A percentile compares a stretch with the other conserved stretches of the same genome.
Conservation (phyloP, 2,113 vertebrate genomes). For the Aspidoscelis tigris region DNA sequence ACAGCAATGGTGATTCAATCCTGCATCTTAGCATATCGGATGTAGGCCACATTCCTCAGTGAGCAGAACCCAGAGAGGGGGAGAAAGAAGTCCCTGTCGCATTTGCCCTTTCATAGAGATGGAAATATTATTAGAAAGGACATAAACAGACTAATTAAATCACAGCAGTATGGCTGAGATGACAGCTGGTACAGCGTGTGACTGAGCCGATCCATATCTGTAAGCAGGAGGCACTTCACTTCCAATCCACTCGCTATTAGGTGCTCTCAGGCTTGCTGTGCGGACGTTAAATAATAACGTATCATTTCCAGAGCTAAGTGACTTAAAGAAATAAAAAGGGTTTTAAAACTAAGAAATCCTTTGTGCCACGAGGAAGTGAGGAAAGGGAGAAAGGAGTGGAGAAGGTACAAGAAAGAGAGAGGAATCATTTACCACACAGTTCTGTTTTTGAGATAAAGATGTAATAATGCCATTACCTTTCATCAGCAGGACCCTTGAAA, state of each 20-base stretch:
- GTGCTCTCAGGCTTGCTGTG: constrained; percentile 86
- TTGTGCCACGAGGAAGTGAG: constrained; percentile 66
- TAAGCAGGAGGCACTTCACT: constrained; percentile 90
- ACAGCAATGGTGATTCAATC: constrained; percentile 80
- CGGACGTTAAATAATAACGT: constrained; percentile 89
- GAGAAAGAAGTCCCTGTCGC: constrained; percentile 85
- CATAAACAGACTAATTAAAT: constrained; percentile 99
- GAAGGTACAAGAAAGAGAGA: constrained; percentile 9
- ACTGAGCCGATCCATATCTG: constrained; percentile 98
- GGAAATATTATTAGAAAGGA: constrained; percentile 99
- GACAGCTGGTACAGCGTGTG: constrained; percentile 99
- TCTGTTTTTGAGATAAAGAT: constrained; percentile 86
- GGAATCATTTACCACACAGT: constrained; percentile 79
- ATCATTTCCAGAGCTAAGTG: constrained; percentile 83
- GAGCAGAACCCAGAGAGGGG: constrained; percentile 77
- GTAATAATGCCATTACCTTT: constrained; percentile 89
- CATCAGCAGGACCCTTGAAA: constrained; percentile 88
- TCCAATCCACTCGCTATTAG: constrained; percentile 87
- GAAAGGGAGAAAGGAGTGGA: rapidly evolving
- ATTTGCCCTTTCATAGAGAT: constrained; percentile 98
- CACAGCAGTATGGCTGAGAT: constrained; percentile 98
- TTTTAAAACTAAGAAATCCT: constrained; percentile 76
- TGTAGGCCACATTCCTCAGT: constrained; percentile 89
- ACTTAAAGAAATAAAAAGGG: constrained; percentile 77
- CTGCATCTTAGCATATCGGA: constrained; percentile 79